Conservation (phyloP, 1,140 invertebrate species). For the Drosophila pandora region DNA sequence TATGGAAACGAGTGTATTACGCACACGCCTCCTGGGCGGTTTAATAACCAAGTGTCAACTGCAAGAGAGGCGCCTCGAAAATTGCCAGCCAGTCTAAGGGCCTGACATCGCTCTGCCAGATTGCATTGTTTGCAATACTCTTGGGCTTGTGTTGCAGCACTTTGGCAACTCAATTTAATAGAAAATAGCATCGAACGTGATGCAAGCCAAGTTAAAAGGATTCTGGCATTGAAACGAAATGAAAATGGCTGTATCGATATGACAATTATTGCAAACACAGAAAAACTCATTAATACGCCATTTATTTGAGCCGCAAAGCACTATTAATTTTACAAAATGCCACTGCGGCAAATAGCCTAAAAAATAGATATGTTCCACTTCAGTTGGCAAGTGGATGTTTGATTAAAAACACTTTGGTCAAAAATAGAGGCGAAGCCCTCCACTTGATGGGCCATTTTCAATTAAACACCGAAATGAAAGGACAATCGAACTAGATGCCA, state of each 20-base stretch:
- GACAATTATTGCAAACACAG: neutral
- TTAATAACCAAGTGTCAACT: constrained; percentile 41
- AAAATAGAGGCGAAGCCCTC: neutral
- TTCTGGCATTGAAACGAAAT: constrained; percentile 14
- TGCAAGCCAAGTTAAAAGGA: constrained; percentile 23
- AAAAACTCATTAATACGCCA: neutral
- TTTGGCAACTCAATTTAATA: constrained; percentile 35
- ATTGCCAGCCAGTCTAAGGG: constrained; percentile 4
- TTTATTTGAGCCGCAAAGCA: neutral
- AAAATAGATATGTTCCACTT: neutral
- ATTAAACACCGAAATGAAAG: constrained; percentile 14
- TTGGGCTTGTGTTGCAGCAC: constrained; percentile 5
- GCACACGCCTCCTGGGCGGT: constrained; percentile 32
- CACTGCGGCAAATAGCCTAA: neutral
- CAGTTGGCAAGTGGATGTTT: neutral
- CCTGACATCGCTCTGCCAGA: constrained; percentile 5
- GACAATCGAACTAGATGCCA: constrained; percentile 28
- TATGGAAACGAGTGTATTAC: constrained; percentile 59
- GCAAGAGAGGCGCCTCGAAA: constrained; percentile 14
- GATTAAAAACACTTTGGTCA: constrained; percentile 4
- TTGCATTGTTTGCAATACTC: constrained; percentile 34
- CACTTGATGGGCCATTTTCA: constrained; percentile 16
- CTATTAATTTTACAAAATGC: neutral
- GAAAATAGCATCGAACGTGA: constrained; percentile 34
- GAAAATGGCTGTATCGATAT: neutral